phyloP scores from a whole-genome alignment of 2,797 vertebrate species.

The Loriculus beryllinus region DNA sequence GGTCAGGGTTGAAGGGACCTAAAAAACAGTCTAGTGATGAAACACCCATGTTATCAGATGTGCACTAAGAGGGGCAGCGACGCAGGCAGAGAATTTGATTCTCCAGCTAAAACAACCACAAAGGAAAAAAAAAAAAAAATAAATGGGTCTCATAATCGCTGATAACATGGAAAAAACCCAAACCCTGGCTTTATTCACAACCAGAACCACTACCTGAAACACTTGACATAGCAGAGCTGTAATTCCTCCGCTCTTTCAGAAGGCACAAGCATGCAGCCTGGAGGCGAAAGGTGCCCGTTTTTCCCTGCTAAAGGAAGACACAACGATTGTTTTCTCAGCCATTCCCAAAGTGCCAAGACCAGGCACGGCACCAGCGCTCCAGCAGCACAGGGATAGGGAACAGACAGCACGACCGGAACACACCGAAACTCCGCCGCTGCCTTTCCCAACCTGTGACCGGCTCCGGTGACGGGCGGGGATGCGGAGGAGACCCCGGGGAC shows the following conservation, averaged over 20 bases:
- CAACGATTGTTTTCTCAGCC: not conserved
- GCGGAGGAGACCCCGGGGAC: not conserved
- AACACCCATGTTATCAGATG: not conserved
- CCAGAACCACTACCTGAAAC: not conserved
- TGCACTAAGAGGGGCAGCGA: fast-evolving
- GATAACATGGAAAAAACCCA: not conserved
- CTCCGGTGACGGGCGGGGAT: not conserved
- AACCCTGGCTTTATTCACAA: not conserved
- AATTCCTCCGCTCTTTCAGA: not conserved
- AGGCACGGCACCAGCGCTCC: not conserved
- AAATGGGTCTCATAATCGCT: not conserved
- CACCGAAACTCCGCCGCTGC: not conserved
- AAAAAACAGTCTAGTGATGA: not conserved
- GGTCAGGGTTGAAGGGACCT: not conserved
- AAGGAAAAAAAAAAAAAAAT: too few relatives aligned
- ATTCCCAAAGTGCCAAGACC: not conserved
- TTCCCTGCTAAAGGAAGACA: not conserved
- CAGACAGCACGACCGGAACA: not conserved
- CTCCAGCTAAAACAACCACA: not conserved
- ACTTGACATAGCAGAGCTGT: not conserved
- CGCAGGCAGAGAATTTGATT: not conserved
- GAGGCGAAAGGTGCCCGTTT: not conserved
- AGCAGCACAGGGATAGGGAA: not conserved
- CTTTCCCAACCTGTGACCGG: not conserved
- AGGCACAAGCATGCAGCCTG: not conserved